Evolutionary conservation across 1,140 invertebrate genomes (phyloP).

Genomic region (Neuroterus valhalla): DNA sequence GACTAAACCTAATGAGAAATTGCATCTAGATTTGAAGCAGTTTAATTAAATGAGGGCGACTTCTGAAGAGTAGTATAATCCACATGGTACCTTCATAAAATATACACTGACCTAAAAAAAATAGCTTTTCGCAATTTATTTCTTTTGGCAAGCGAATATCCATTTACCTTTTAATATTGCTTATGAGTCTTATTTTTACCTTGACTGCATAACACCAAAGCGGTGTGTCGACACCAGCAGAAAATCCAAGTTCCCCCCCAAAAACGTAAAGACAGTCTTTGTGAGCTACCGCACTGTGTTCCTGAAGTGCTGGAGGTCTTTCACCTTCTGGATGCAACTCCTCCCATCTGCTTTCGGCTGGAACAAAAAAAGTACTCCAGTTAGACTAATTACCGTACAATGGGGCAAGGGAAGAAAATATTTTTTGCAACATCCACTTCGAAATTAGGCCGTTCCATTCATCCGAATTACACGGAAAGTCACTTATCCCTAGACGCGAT

Average conservation of each 20-base stretch:
- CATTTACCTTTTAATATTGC: neutral
- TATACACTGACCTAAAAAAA: too few species aligned
- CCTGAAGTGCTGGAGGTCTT: conserved; percentile 86
- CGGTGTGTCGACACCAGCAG: conserved; percentile 86
- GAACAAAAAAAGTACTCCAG: conserved; percentile 52
- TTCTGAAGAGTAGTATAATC: too few species aligned
- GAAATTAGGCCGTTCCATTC: too few species aligned
- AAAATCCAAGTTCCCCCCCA: conserved; percentile 91
- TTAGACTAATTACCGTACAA: neutral
- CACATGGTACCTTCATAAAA: too few species aligned
- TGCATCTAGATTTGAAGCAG: too few species aligned
- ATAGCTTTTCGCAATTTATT: too few species aligned
- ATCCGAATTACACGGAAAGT: too few species aligned
- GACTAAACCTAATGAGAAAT: too few species aligned
- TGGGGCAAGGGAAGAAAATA: neutral
- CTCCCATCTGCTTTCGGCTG: conserved; percentile 83
- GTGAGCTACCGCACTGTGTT: conserved; percentile 89
- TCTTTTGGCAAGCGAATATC: too few species aligned
- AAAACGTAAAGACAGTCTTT: conserved; percentile 88
- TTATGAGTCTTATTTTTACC: conserved; percentile 72
- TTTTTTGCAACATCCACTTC: too few species aligned
- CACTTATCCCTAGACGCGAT: too few species aligned
- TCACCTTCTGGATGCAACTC: conserved; percentile 82
- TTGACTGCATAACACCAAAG: conserved; percentile 91
- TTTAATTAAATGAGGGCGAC: too few species aligned